phyloP scores from a whole-genome alignment of 2,888 invertebrate genomes.

The Drosophila tripunctata region DNA sequence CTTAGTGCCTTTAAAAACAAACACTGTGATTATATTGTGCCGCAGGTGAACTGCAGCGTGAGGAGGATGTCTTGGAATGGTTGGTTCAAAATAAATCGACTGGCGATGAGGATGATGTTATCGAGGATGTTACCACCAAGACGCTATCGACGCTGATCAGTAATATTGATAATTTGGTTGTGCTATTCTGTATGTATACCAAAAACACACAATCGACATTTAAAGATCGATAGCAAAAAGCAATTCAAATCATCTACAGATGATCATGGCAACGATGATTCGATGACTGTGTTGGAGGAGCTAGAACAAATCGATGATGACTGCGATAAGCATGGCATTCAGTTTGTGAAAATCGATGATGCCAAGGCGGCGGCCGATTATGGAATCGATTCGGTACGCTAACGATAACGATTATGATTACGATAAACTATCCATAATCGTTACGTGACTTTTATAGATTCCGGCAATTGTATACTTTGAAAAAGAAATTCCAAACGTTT shows the following conservation, averaged over 20 bases:
- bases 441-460: constrained; percentile 81
- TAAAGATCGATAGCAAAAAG: constrained; percentile 14
- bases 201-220: neutral
- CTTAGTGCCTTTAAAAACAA: neutral
- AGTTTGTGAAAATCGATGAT: constrained; percentile 97
- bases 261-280: constrained; percentile 95
- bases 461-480: constrained; percentile 97
- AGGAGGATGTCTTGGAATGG: constrained; percentile 97
- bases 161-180: constrained; percentile 95
- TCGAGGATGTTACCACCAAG: constrained; percentile 96
- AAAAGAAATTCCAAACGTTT: constrained; percentile 95
- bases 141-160: constrained; percentile 94
- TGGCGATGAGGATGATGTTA: constrained; percentile 96
- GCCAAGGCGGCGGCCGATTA: constrained; percentile 92
- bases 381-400: constrained; percentile 89
- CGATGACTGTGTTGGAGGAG: constrained; percentile 93
- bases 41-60: constrained; percentile 93
- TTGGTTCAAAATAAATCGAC: constrained; percentile 96
- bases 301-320: constrained; percentile 97
- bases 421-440: constrained; percentile 6
- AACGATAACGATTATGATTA: neutral
- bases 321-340: constrained; percentile 95
- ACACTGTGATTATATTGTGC: constrained; percentile 31
- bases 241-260: constrained; percentile 86
- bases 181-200: constrained; percentile 92